Evolutionary conservation across 53 echinoderm and acorn worm genomes (phyloP).

Genomic region (Zoroaster sp.): DNA sequence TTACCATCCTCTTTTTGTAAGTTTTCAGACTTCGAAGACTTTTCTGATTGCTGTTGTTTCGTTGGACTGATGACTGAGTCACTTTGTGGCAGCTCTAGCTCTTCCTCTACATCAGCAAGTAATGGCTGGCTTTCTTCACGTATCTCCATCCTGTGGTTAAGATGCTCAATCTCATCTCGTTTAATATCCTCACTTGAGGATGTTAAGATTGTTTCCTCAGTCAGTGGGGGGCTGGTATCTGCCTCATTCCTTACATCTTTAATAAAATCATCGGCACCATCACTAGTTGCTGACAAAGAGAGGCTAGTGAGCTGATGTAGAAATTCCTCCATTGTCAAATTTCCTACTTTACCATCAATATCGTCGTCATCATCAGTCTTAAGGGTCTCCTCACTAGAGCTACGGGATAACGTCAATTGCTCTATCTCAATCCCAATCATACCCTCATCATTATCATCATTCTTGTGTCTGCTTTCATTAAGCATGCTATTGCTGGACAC

Average conservation of each 20-base stretch:
- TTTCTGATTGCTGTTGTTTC: background rate
- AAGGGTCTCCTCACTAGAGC: slow-evolving; percentile 84
- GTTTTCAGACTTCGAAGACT: background rate
- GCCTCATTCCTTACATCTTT: slow-evolving; percentile 7
- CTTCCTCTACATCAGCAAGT: slow-evolving; percentile 20
- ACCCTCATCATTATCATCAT: slow-evolving; percentile 43
- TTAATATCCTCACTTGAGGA: slow-evolving; percentile 24
- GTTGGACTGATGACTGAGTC: background rate
- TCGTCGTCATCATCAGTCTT: slow-evolving; percentile 75
- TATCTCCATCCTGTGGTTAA: slow-evolving; percentile 24
- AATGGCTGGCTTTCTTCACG: slow-evolving; percentile 24
- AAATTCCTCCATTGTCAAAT: slow-evolving; percentile 70
- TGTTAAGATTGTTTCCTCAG: background rate
- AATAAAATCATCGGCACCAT: slow-evolving; percentile 1
- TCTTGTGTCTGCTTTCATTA: slow-evolving; percentile 4
- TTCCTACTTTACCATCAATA: slow-evolving; percentile 20
- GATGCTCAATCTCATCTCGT: slow-evolving; percentile 16
- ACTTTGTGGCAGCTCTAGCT: background rate
- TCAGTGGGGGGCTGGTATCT: background rate
- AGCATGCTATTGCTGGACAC: slow-evolving; percentile 72
- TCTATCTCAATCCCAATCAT: slow-evolving; percentile 54
- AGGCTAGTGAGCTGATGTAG: slow-evolving; percentile 47
- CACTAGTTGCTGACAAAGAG: slow-evolving; percentile 22
- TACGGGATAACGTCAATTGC: slow-evolving; percentile 62
- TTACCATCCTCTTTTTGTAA: background rate